These are phyloP conservation scores for Lottia scabra DNA, from an alignment of 2,888 invertebrate species.

Conservation along the genomic window DNA sequence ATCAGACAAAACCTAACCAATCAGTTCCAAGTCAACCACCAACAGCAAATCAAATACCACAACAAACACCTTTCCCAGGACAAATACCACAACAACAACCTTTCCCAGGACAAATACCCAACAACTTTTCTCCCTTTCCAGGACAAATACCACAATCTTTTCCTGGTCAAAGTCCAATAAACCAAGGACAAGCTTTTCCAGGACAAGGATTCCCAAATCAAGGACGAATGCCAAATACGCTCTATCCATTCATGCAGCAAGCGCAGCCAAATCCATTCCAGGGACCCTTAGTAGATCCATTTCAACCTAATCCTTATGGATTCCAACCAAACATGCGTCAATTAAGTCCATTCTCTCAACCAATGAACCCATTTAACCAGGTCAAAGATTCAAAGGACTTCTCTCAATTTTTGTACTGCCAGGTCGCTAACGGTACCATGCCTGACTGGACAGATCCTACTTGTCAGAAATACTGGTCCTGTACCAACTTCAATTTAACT, in stretches of 20 bases:
- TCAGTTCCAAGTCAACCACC: not conserved
- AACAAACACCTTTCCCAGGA: not conserved
- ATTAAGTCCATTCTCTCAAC: not conserved
- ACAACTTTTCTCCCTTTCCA: not conserved
- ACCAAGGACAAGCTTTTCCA: not conserved
- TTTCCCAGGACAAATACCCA: not conserved
- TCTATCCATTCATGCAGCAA: not conserved
- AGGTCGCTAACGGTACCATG: slow-evolving; percentile 12
- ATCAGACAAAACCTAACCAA: not conserved
- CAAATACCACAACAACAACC: not conserved
- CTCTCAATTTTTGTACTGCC: not conserved
- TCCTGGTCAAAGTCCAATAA: not conserved
- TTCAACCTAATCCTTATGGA: not conserved
- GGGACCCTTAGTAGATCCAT: not conserved
- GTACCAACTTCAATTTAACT: slow-evolving; percentile 6
- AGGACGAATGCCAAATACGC: not conserved
- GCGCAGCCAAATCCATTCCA: not conserved
- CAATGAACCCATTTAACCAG: not conserved
- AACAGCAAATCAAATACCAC: not conserved
- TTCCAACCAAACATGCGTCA: not conserved
- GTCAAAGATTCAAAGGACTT: not conserved
- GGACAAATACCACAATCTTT: not conserved
- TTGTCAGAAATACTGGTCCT: slow-evolving; percentile 13
- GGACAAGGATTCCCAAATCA: not conserved
- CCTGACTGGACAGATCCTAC: slow-evolving; percentile 9